Evolutionary conservation across 2,797 vertebrate genomes (phyloP), one percentile per base, ranked within the genome.

Genomic region (Eurystomus glaucurus): DNA sequence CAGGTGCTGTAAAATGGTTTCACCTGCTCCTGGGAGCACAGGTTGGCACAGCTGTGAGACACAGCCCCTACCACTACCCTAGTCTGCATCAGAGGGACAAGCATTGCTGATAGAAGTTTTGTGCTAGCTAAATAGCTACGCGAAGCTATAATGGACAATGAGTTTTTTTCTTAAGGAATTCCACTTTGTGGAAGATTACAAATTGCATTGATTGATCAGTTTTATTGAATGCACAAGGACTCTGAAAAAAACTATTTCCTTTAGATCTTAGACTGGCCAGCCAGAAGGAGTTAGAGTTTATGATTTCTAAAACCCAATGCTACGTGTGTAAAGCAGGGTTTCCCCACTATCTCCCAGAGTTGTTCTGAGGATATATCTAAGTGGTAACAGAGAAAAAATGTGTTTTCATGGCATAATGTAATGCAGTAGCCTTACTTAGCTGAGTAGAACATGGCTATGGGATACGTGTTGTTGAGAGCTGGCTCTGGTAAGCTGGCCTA

Each of bases 401-500:
- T 35, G 26, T 46, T 76, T 52, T 88, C 17, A 5, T 10, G 8
- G 60, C 29, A 31, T 8, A n/a, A 14, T 0, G 0, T 33, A 55
- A 52, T 23, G 54, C 80, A 37, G 37, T 37, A 37, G 37, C 37
- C 11, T 37, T 66, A 2, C 43, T 45, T 58, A 52, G 26, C 26
- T 43, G 60, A 25, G 10, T 39, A 14, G 48, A 35, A 31, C 20
- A 22, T 11, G 35, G 12, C 41, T n/a, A 4, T 54, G 45, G 69
- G 25, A 16, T 28, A 29, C 8, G 3, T 6, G 1, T 13, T 50
- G 37, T 37, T 62, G 48, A 61, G 74, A 90, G 66, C 54, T 81
- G 69, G 22, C 28, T 26, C 25, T 2, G 1, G 6, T 50, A 29
- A 55, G 20, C 0, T 68, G 57, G 9, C n/a, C 39, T 31, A 43